A percentile compares a stretch with the other conserved stretches of the same genome.
Evolutionary conservation across 2,888 invertebrate genomes (phyloP).

Genomic region (Epirrhoe alternata): DNA sequence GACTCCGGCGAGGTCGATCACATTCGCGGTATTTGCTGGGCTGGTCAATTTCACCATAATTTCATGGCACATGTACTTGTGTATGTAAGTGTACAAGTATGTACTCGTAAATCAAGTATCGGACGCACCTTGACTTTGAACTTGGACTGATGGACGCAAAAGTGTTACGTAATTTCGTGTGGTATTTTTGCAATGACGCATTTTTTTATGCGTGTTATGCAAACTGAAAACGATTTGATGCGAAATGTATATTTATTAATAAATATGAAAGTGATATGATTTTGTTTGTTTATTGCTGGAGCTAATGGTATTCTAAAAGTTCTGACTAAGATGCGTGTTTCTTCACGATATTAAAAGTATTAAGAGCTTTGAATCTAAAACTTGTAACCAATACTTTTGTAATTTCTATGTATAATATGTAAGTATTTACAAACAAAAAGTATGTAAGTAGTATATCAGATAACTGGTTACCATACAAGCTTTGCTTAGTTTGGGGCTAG

Average conservation of each 20-base stretch:
- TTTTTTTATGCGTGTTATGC: constrained; percentile 4
- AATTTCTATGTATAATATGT: too few species aligned
- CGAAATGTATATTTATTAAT: neutral
- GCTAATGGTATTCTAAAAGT: too few species aligned
- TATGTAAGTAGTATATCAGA: too few species aligned
- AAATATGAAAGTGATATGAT: neutral
- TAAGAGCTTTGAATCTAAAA: too few species aligned
- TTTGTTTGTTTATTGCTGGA: too few species aligned
- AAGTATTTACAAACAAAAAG: too few species aligned
- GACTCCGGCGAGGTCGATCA: constrained; percentile 21
- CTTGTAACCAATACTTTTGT: too few species aligned
- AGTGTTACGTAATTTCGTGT: constrained; percentile 41
- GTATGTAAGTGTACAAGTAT: constrained; percentile 28
- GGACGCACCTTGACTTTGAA: constrained; percentile 74
- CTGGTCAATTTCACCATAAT: constrained; percentile 28
- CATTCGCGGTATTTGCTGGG: constrained; percentile 26
- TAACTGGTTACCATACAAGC: too few species aligned
- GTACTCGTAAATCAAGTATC: constrained; percentile 66
- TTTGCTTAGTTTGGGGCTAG: too few species aligned
- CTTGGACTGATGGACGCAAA: constrained; percentile 58
- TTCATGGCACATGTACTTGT: constrained; percentile 22
- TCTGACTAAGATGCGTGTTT: too few species aligned
- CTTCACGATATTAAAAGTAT: too few species aligned
- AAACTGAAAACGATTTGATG: neutral
- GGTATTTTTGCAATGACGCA: constrained; percentile 9